Evolutionary conservation across 2,888 invertebrate species (phyloP).

Genomic region (Eristalis pertinax): DNA sequence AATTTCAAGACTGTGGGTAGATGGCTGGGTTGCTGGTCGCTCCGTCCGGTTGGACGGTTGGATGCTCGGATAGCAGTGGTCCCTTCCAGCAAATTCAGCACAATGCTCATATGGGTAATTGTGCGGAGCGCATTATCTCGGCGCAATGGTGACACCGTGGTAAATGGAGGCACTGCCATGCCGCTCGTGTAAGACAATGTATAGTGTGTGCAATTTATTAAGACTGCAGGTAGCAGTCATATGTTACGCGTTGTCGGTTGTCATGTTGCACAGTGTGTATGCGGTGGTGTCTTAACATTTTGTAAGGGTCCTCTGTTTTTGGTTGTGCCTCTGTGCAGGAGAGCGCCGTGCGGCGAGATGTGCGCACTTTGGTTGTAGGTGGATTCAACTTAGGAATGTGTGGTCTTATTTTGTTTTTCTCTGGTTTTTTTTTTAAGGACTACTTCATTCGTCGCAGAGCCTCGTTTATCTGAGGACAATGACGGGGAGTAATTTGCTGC

Average conservation of each 20-base stretch:
- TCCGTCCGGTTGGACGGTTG: background rate
- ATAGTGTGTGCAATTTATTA: conserved; percentile 67
- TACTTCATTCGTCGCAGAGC: conserved; percentile 24
- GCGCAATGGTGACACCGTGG: conserved; percentile 22
- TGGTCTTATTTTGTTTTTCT: too few relatives aligned
- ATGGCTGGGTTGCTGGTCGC: conserved; percentile 20
- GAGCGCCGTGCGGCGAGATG: background rate
- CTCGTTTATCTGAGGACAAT: conserved; percentile 29
- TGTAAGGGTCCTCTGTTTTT: conserved; percentile 57
- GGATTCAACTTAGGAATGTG: background rate
- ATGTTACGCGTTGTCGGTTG: conserved; percentile 72
- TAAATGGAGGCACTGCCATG: background rate
- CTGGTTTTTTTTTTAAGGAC: conserved; percentile 20
- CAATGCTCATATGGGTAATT: conserved; percentile 65
- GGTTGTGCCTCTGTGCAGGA: background rate
- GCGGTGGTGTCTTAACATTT: conserved; percentile 69
- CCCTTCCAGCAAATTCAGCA: conserved; percentile 17
- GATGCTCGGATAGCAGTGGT: background rate
- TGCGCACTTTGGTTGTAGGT: background rate
- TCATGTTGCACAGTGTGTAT: conserved; percentile 61
- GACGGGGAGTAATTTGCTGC: conserved; percentile 36
- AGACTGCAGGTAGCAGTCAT: conserved; percentile 72
- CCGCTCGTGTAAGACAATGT: conserved; percentile 67
- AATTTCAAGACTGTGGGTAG: conserved; percentile 62
- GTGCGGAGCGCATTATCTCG: conserved; percentile 63